Conservation (phyloP, 2,113 vertebrate genomes). For the Marmota monax region DNA sequence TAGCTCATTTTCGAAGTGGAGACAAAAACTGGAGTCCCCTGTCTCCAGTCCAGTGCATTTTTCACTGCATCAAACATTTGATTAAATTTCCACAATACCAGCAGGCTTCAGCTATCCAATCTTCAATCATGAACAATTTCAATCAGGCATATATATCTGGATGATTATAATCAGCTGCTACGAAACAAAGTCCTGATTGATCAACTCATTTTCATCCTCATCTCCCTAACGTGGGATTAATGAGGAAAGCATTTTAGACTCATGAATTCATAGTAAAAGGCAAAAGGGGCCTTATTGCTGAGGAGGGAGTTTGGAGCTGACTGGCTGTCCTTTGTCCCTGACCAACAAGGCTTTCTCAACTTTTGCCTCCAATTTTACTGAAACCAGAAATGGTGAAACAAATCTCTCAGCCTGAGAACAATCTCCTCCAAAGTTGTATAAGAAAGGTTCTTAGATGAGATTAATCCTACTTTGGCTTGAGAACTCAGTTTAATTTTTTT, state of each 20-base stretch:
- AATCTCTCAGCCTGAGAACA: background rate
- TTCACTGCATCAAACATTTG: background rate
- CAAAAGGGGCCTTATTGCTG: background rate
- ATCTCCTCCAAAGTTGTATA: background rate
- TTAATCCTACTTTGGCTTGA: background rate
- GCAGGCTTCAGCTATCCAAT: background rate
- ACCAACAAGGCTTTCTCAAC: background rate
- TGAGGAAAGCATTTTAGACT: conserved; percentile 53
- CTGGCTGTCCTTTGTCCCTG: background rate
- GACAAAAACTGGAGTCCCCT: background rate
- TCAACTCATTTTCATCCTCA: conserved; percentile 49
- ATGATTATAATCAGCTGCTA: conserved; percentile 51
- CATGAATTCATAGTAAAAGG: conserved; percentile 42
- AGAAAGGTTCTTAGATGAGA: background rate
- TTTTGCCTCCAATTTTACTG: background rate
- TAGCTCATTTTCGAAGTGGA: background rate
- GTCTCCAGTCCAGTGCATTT: background rate
- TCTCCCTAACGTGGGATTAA: conserved; percentile 59
- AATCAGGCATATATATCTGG: conserved; percentile 45
- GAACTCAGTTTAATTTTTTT: background rate
- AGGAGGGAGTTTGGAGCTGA: background rate
- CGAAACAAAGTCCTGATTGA: conserved; percentile 72
- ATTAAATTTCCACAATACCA: background rate
- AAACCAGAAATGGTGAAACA: background rate
- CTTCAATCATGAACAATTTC: conserved; percentile 53